phyloP scores from a whole-genome alignment of 2,113 vertebrate species.

The Tetrax tetrax region DNA sequence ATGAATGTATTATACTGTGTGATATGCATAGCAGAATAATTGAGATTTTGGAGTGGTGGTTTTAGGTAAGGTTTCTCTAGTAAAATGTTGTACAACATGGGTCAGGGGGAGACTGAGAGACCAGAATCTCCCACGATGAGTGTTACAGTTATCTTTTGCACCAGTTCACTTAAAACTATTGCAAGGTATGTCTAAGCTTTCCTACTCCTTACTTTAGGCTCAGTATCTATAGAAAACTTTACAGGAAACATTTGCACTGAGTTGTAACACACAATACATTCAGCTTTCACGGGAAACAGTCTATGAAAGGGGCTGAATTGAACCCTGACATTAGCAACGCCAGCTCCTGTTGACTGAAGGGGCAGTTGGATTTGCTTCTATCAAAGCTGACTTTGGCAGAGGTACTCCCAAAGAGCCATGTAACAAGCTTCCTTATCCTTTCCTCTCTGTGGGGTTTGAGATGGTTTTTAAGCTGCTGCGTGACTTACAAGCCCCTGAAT shows the following conservation, averaged over 20 bases:
- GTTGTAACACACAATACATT: background rate
- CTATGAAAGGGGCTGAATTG: background rate
- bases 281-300: background rate
- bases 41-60: background rate
- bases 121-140: background rate
- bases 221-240: background rate
- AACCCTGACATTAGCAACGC: background rate
- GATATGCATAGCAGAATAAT: background rate
- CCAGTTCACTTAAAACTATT: background rate
- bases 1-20: background rate
- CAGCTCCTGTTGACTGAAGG: background rate
- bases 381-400: background rate
- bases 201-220: background rate
- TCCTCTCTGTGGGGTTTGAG: background rate
- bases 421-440: conserved; percentile 11
- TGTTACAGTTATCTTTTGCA: background rate
- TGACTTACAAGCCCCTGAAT: background rate
- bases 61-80: background rate
- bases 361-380: background rate
- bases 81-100: background rate
- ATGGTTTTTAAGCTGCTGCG: background rate
- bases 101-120: background rate
- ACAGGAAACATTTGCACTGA: background rate
- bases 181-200: background rate
- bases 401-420: background rate